Conservation (phyloP, 2,113 vertebrate genomes). For the Epinephelus cyanopodus region DNA sequence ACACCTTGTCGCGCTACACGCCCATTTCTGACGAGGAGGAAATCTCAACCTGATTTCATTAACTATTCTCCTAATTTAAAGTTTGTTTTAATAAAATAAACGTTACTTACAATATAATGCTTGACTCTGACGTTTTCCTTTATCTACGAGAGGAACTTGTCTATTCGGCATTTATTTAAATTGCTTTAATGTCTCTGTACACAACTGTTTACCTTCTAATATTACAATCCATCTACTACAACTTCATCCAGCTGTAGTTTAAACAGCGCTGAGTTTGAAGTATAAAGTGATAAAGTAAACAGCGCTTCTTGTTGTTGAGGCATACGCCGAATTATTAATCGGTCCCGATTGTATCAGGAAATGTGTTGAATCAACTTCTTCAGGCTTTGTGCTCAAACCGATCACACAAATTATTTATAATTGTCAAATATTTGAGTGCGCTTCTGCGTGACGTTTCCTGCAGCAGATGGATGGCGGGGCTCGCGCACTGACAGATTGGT, state of each 20-base stretch:
- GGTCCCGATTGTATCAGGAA: rapidly evolving
- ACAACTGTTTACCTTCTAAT: not conserved
- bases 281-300: too few relatives aligned
- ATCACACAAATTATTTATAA: not conserved
- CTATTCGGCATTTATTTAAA: not conserved
- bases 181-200: too few relatives aligned
- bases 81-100: not conserved
- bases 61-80: not conserved
- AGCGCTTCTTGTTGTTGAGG: rapidly evolving
- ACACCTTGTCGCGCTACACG: too few relatives aligned
- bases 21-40: not conserved
- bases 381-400: rapidly evolving
- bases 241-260: too few relatives aligned
- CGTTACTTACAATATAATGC: rapidly evolving
- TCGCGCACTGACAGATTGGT: not conserved
- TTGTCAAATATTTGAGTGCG: not conserved
- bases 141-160: rapidly evolving
- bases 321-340: not conserved
- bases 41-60: not conserved
- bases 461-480: too few relatives aligned
- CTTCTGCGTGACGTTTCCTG: conserved; percentile 16
- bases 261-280: too few relatives aligned
- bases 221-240: not conserved
- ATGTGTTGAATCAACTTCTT: rapidly evolving
- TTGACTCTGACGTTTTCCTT: rapidly evolving